Conservation (phyloP, 1,140 invertebrate genomes). For the Papilio dardanus region DNA sequence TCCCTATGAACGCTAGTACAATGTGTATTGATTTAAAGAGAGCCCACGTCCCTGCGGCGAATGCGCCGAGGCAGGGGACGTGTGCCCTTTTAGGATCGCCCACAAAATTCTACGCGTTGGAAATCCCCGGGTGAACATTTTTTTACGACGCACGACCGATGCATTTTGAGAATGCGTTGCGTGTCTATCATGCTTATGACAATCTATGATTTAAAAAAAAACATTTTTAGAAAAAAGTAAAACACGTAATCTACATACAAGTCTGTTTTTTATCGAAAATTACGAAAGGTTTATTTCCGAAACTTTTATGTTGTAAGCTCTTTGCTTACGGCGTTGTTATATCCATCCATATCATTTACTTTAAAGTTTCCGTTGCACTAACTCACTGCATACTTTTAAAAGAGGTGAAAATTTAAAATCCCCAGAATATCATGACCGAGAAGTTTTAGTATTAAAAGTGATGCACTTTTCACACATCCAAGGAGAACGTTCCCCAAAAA, state of each 20-base stretch:
- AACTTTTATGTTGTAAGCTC: background rate
- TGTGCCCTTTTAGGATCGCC: conserved; percentile 61
- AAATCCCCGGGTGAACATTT: conserved; percentile 73
- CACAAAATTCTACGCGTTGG: conserved; percentile 66
- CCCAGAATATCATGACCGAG: conserved; percentile 42
- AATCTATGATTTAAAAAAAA: background rate
- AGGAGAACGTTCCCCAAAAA: conserved; percentile 47
- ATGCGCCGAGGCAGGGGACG: conserved; percentile 60
- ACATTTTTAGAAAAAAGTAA: background rate
- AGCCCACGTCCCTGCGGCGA: conserved; percentile 65
- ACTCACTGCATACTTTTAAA: conserved; percentile 40
- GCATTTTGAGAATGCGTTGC: conserved; percentile 35
- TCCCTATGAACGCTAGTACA: conserved; percentile 47
- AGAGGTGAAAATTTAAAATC: conserved; percentile 44
- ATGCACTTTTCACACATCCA: conserved; percentile 53
- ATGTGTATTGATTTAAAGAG: conserved; percentile 68
- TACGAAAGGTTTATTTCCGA: background rate
- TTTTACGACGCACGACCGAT: conserved; percentile 49
- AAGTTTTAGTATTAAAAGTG: conserved; percentile 54
- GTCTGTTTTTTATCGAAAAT: background rate
- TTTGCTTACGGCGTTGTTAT: conserved; percentile 38
- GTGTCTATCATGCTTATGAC: conserved; percentile 1
- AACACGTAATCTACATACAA: background rate
- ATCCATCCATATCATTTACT: conserved; percentile 65
- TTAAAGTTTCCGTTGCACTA: conserved; percentile 54